Evolutionary conservation across 2,113 vertebrate species (phyloP).

Genomic region (Fregata magnificens): DNA sequence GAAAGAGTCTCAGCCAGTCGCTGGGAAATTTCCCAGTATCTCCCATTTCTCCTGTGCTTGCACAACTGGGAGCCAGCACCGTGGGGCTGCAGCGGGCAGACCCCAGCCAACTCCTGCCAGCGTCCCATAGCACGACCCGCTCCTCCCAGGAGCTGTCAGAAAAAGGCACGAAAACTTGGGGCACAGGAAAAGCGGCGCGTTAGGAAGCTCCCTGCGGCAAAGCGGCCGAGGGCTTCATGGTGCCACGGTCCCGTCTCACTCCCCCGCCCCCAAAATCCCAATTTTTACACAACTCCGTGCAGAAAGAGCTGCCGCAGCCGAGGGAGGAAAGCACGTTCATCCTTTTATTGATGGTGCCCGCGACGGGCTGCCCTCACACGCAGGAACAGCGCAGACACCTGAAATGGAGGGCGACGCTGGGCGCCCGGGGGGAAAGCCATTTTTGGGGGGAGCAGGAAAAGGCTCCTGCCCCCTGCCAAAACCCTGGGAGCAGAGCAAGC

Average conservation of each 20-base stretch:
- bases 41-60: neutral
- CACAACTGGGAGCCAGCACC: neutral
- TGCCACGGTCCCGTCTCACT: fast-evolving
- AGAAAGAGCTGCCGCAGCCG: neutral
- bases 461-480: neutral
- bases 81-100: neutral
- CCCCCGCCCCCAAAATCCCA: fast-evolving
- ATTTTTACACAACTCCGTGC: neutral
- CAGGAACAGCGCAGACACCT: fast-evolving
- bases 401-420: fast-evolving
- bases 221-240: fast-evolving
- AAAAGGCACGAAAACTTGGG: neutral
- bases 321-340: neutral
- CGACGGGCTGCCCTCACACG: fast-evolving
- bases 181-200: fast-evolving
- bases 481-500: neutral
- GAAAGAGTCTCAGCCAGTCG: neutral
- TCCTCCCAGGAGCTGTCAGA: neutral
- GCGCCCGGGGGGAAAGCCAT: neutral
- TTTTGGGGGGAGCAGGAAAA: neutral
- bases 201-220: fast-evolving
- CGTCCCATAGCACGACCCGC: fast-evolving
- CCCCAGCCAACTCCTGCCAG: neutral
- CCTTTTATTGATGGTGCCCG: neutral
- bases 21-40: neutral